Evolutionary conservation across 1,140 invertebrate genomes (phyloP).

Genomic region (Aphaenogaster rudis): DNA sequence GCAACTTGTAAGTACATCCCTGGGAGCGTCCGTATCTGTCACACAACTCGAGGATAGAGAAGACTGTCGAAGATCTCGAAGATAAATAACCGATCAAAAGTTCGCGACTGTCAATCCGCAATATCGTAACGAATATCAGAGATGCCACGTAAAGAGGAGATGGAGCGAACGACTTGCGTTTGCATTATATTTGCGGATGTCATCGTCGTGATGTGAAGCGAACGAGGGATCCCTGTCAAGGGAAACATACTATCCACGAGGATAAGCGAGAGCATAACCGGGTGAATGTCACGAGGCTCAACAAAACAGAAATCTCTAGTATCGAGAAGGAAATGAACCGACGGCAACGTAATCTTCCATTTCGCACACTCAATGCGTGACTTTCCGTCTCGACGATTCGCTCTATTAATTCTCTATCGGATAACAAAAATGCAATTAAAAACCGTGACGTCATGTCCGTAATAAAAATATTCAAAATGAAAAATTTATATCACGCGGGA

Average conservation of each 20-base stretch:
- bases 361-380: not conserved
- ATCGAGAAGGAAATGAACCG: not conserved
- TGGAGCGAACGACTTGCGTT: not conserved
- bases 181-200: not conserved
- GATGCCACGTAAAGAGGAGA: not conserved
- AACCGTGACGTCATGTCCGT: not conserved
- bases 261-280: constrained; percentile 20
- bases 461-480: constrained; percentile 17
- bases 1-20: not conserved
- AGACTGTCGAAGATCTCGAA: not conserved
- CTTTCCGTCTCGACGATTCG: not conserved
- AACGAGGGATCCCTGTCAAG: not conserved
- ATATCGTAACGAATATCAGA: constrained; percentile 4
- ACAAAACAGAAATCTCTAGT: not conserved
- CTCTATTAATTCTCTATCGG: constrained; percentile 9
- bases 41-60: not conserved
- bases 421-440: constrained; percentile 11
- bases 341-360: constrained; percentile 3
- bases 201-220: constrained; percentile 20
- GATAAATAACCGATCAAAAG: not conserved
- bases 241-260: not conserved
- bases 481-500: not conserved
- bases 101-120: not conserved
- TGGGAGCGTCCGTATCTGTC: not conserved
- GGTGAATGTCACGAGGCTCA: constrained; percentile 24